Evolutionary conservation across 2,113 vertebrate genomes (phyloP), one percentile per base, ranked within the genome.

Genomic region (Gobio gobio): DNA sequence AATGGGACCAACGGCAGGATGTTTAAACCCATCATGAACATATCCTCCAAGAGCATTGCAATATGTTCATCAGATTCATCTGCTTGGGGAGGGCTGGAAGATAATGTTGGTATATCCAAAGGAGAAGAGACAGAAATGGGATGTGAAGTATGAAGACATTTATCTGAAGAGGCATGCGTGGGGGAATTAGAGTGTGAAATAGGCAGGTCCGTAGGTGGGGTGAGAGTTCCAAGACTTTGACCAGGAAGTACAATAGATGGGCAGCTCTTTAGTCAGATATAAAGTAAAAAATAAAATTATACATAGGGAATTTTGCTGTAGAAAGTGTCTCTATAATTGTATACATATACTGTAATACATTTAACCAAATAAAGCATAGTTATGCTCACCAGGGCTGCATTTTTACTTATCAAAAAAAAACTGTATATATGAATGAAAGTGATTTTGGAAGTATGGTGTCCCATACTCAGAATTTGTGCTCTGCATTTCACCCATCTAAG

Each of bases 1-100:
- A 78, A 26, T 16, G 73, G 36, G 5, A 90, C 3, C 74, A 83
- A 79, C 2, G 93, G 91, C 68, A 94, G 87, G 83, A 94, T 92
- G 83, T 93, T 91, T 82, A 94, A 90, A 26, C 92, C 90, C 87
- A 92, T 93, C 91, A 94, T 93, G 82, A 93, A 73, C 85, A 86
- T 91, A 45, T 94, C 92, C 43, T 95, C 94, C 82, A 94, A 33
- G 75, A 94, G 80, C 88, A 83, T 92, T 33, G 90, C 88, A 1
- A 94, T 88, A 66, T 93, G 89, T 86, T 94, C 92, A 0, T 93
- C 91, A 0, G 89, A 86, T 79, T 94, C 94, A 45, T 94, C 91
- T 29, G 79, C 64, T 81, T 78, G 90, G 14, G 68, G 54, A 10
- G 58, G 83, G 0, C 12, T 36, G 1, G 61, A 72, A 6, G 61